phyloP scores from a whole-genome alignment of 2,888 invertebrate species.

The Synergus laeviventris region DNA sequence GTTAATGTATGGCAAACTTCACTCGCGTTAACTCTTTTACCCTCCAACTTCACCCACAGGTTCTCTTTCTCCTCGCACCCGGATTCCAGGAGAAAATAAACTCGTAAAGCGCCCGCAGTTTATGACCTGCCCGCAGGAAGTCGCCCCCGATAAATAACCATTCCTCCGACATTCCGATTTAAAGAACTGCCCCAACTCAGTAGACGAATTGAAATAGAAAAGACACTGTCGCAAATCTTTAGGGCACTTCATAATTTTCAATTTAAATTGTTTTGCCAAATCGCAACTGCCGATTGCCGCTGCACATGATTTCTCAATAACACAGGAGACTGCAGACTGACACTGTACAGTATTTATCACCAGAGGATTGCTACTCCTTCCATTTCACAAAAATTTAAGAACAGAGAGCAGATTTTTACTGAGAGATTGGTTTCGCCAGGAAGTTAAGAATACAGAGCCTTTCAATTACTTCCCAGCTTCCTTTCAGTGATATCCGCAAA shows the following conservation, averaged over 20 bases:
- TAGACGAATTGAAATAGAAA: neutral
- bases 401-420: neutral
- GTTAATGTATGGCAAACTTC: slow-evolving; percentile 48
- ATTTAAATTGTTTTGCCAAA: too few relatives aligned
- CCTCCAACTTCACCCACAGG: slow-evolving; percentile 24
- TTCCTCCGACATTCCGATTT: slow-evolving; percentile 3
- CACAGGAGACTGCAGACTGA: too few relatives aligned
- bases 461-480: neutral
- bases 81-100: slow-evolving; percentile 45
- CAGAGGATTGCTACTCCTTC: neutral
- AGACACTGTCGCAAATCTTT: neutral
- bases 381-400: neutral
- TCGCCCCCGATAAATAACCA: slow-evolving; percentile 20
- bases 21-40: slow-evolving; percentile 42
- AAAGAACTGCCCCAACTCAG: neutral
- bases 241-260: too few relatives aligned
- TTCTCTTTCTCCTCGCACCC: slow-evolving; percentile 38
- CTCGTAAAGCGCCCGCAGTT: slow-evolving; percentile 48
- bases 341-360: too few relatives aligned
- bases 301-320: too few relatives aligned
- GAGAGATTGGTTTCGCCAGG: neutral
- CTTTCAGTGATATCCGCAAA: neutral
- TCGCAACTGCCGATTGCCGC: too few relatives aligned
- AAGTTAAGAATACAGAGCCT: neutral
- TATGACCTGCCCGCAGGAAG: slow-evolving; percentile 44